These are phyloP conservation scores for Siderastrea siderea DNA, from an alignment of 92 coral and sea anemone genomes.

Conservation along the genomic window DNA sequence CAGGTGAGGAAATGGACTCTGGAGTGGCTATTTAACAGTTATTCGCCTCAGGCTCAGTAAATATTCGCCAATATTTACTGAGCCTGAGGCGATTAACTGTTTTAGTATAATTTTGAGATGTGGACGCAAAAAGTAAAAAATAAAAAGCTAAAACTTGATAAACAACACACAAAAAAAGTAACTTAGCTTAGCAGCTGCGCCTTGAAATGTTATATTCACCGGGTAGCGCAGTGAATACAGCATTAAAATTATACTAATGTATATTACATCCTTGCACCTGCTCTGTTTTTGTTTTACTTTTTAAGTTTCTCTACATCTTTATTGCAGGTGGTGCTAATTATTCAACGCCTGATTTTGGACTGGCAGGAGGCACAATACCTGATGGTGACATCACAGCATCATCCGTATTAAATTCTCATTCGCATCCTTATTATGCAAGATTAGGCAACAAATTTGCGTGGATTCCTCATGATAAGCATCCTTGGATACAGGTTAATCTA, in stretches of 20 bases:
- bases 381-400: conserved; percentile 72
- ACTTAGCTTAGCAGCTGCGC: too few species aligned
- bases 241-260: background rate
- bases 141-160: too few species aligned
- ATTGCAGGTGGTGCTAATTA: conserved; percentile 14
- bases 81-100: too few species aligned
- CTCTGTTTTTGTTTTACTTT: background rate
- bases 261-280: background rate
- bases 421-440: conserved; percentile 67
- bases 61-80: too few species aligned
- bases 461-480: conserved; percentile 60
- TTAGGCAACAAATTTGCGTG: conserved; percentile 60
- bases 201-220: too few species aligned
- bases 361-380: conserved; percentile 64
- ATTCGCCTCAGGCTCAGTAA: too few species aligned
- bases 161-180: too few species aligned
- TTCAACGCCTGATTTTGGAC: conserved; percentile 55
- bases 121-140: too few species aligned
- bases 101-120: too few species aligned
- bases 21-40: background rate
- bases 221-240: too few species aligned
- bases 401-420: conserved; percentile 30
- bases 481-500: conserved; percentile 81
- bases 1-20: too few species aligned
- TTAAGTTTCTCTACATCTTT: background rate